Evolutionary conservation across 64 coral and sea anemone species (phyloP), one percentile per base, ranked within the genome.

Genomic region (Pachyseris speciosa): DNA sequence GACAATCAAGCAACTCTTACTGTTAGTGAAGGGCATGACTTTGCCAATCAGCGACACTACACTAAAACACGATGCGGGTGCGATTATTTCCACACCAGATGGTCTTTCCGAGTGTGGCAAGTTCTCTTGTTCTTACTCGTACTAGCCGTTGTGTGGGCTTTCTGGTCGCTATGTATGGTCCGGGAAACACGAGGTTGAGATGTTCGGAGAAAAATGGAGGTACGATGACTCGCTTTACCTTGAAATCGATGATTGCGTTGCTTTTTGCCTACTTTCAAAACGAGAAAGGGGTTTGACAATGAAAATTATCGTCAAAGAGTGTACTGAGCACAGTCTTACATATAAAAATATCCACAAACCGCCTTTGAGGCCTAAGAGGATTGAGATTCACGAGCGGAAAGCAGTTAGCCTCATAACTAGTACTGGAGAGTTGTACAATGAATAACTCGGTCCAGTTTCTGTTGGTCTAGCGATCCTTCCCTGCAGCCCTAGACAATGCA

Each of bases 61-160:
- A 25, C 31, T 1, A 53, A 37, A 36, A 57, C 19, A 19, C 55
- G 17, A 17, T 81, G 51, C 22, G 10, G 16, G 13, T 81, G 51
- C n/a, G 77, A 39, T 15, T 59, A 20, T 38, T 40, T 81, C 32
- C 53, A 61, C 34, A 59, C 5, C 33, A 37, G 15, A 61, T 37
- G 51, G 2, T 25, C 52, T 40, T 81, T 81, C 9, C 77, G 77
- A 38, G 31, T 81, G 8, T 81, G 77, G 77, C 51, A 81, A 37
- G 24, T 81, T 81, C 34, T 81, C 19, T 1, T 81, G 32, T 61
- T 81, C 16, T 10, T 81, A 2, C 37, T 81, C 34, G 0, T 25
- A 2, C 37, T 81, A 25, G 7, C 34, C 0, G 3, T 36, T 22
- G 39, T 81, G 5, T 81, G 52, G 31, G 77, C 0, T 7, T 81